Evolutionary conservation across 1,140 invertebrate genomes (phyloP).

Genomic region (Acromyrmex echinatior): DNA sequence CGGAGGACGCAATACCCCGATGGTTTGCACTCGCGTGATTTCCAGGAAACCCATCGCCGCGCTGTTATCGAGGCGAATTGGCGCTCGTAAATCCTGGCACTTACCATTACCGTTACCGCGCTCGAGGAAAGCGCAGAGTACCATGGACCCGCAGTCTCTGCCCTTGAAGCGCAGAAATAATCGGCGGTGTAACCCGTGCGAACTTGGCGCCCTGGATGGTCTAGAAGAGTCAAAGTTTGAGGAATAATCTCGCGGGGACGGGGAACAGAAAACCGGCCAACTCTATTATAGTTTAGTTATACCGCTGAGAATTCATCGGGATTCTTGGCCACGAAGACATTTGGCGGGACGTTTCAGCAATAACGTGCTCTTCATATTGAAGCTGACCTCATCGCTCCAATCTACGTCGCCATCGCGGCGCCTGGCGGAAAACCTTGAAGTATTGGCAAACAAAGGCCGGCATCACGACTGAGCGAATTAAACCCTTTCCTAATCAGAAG

Average conservation of each 20-base stretch:
- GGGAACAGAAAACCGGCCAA: background rate
- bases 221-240: constrained; percentile 44
- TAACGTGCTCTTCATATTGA: constrained; percentile 28
- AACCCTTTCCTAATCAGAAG: constrained; percentile 11
- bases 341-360: constrained; percentile 49
- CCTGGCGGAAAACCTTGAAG: constrained; percentile 35
- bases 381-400: constrained; percentile 44
- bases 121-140: constrained; percentile 37
- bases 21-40: constrained; percentile 66
- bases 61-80: constrained; percentile 70
- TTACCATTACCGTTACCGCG: constrained; percentile 81
- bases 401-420: constrained; percentile 57
- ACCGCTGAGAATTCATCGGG: constrained; percentile 57
- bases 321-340: constrained; percentile 63
- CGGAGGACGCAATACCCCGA: constrained; percentile 36
- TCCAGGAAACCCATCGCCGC: constrained; percentile 69
- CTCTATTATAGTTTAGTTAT: constrained; percentile 48
- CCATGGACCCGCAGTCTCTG: constrained; percentile 52
- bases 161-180: constrained; percentile 72
- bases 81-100: constrained; percentile 80
- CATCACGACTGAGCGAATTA: constrained; percentile 63
- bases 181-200: constrained; percentile 63
- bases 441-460: constrained; percentile 46
- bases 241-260: background rate
- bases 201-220: constrained; percentile 67